A percentile compares a stretch with the other conserved stretches of the same genome.
Conservation (phyloP, 1,140 invertebrate genomes). For the Carposina sasakii region DNA sequence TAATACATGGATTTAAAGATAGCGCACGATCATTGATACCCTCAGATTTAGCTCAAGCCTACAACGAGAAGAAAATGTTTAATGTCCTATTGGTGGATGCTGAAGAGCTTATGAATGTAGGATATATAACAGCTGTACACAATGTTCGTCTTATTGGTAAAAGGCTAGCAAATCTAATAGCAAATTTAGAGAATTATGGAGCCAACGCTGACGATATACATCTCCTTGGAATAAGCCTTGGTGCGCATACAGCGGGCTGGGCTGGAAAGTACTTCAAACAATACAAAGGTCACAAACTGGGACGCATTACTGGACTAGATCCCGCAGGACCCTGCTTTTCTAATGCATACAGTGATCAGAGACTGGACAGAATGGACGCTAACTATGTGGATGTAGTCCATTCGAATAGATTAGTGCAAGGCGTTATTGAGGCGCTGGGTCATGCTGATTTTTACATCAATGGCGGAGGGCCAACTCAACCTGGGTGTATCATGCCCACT, state of each 20-base stretch:
- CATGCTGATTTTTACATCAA: conserved; percentile 79
- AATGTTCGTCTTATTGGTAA: conserved; percentile 64
- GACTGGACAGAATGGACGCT: conserved; percentile 77
- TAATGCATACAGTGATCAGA: conserved; percentile 53
- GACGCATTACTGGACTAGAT: conserved; percentile 72
- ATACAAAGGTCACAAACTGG: conserved; percentile 48
- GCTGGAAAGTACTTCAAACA: conserved; percentile 73
- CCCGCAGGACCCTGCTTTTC: conserved; percentile 73
- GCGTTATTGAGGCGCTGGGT: conserved; percentile 74
- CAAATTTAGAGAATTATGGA: conserved; percentile 68
- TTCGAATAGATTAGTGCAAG: conserved; percentile 74
- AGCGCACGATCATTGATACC: conserved; percentile 53
- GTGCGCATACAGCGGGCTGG: conserved; percentile 75
- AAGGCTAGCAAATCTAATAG: conserved; percentile 65
- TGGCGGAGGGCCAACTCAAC: conserved; percentile 77
- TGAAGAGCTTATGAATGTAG: conserved; percentile 53
- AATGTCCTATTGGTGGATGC: conserved; percentile 60
- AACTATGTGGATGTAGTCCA: conserved; percentile 78
- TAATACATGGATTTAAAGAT: conserved; percentile 62
- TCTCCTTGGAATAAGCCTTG: conserved; percentile 76
- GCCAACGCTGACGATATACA: conserved; percentile 68
- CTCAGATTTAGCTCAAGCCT: conserved; percentile 47
- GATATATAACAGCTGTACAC: conserved; percentile 53
- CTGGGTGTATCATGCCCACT: conserved; percentile 75
- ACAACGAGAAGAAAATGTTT: conserved; percentile 57